Base-by-base conservation (phyloP, 2,113 vertebrate species). In the Alectura lathami region DNA sequence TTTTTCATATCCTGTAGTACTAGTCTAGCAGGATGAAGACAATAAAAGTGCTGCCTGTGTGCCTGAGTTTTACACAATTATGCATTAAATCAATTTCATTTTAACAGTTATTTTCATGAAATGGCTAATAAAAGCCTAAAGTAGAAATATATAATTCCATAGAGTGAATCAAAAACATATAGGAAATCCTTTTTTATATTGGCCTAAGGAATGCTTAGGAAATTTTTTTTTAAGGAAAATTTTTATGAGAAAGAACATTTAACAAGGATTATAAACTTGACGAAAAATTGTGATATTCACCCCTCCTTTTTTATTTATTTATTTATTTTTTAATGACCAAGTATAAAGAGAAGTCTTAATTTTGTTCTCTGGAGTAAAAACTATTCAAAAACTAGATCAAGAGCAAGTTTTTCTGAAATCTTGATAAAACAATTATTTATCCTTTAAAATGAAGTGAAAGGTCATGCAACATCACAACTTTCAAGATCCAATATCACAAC, bases 401-500 rank as follows among this genome's bases (percentile, higher is more conserved):
- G 64, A 56, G 20, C 9, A 4, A 1, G 1, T 57, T 77, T 22
- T 68, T 54, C 29, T 40, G 32, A 2, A 38, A 3, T 56, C 17
- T 40, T 91, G 9, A 17, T n/a, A 57, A 60, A 56, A 24, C 16
- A 56, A 43, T 20, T 21, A 47, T 27, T 2, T n/a, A 51, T 43
- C 12, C 22, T 74, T 62, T n/a, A 40, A 89, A 83, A 60, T 2
- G 34, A 18, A 59, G 3, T 47, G 8, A 86, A 84, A 81, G 57
- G 13, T 5, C 30, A 14, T 34, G 40, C 3, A 53, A 10, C 17
- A 42, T 21, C n/a, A 50, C 9, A 67, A 27, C 8, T 69, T 57
- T 7, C 0, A n/a, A n/a, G n/a, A n/a, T n/a, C n/a, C 3, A 53
- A 10, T 18, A 42, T 21, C n/a, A 50, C 9, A 67, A 27, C 8